phyloP scores from a whole-genome alignment of 2,888 invertebrate species.

The Lasiommata megera region DNA sequence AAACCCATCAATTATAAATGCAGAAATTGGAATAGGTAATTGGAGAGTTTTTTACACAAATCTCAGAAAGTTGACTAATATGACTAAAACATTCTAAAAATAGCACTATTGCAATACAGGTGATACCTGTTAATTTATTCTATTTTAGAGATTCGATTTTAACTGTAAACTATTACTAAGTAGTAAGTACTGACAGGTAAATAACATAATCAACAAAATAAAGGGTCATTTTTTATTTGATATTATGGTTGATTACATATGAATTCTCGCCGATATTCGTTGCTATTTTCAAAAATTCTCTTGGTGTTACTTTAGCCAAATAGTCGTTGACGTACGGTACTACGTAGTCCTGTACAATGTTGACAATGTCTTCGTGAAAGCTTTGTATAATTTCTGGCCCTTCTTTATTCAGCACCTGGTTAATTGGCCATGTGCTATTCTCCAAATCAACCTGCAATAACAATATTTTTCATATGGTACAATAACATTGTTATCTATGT shows the following conservation, averaged over 20 bases:
- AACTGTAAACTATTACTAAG: no score
- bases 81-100: no score
- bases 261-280: conserved; percentile 21
- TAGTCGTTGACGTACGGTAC: conserved; percentile 23
- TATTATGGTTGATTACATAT: conserved; percentile 11
- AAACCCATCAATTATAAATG: no score
- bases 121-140: no score
- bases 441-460: conserved; percentile 43
- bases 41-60: no score
- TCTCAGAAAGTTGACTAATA: no score
- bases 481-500: no score
- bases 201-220: no score
- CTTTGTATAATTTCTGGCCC: conserved; percentile 42
- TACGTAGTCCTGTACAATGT: conserved; percentile 28
- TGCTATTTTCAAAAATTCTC: conserved; percentile 32
- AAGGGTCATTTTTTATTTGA: conserved; percentile 2
- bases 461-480: background rate
- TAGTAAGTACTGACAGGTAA: no score
- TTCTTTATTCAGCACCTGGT: conserved; percentile 43
- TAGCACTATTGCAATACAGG: no score
- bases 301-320: conserved; percentile 24
- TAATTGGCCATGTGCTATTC: conserved; percentile 48
- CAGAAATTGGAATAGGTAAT: no score
- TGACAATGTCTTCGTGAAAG: conserved; percentile 39
- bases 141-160: no score